phyloP scores from a whole-genome alignment of 1,140 invertebrate genomes.

The Tribolium madens region DNA sequence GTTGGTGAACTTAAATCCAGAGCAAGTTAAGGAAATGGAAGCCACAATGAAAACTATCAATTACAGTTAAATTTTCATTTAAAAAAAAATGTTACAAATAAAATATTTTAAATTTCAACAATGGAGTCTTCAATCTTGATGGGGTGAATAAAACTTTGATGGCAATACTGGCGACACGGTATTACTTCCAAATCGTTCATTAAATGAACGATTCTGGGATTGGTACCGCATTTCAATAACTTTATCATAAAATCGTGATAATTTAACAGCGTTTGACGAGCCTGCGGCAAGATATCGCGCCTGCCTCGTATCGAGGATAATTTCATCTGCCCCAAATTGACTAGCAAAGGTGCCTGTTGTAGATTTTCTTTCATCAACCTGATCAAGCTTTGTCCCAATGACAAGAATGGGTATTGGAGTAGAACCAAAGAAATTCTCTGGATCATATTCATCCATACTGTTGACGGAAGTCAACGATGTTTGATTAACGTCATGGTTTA shows the following conservation, averaged over 20 bases:
- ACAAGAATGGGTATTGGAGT: slow-evolving; percentile 91
- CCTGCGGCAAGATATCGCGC: slow-evolving; percentile 89
- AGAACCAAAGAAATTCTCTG: slow-evolving; percentile 90
- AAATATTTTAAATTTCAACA: neutral
- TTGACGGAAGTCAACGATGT: slow-evolving; percentile 54
- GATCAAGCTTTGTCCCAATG: slow-evolving; percentile 92
- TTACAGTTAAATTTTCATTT: too few relatives aligned
- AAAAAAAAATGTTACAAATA: neutral
- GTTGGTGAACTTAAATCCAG: slow-evolving; percentile 63
- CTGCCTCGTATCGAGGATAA: slow-evolving; percentile 87
- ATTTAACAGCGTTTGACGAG: slow-evolving; percentile 90
- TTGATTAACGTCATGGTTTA: slow-evolving; percentile 80
- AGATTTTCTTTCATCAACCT: slow-evolving; percentile 79
- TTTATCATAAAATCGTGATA: slow-evolving; percentile 95
- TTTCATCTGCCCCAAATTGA: slow-evolving; percentile 94
- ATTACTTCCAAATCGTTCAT: slow-evolving; percentile 58
- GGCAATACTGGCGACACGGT: slow-evolving; percentile 57
- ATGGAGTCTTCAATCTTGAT: slow-evolving; percentile 60
- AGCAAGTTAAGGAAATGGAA: slow-evolving; percentile 55
- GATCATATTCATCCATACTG: slow-evolving; percentile 79
- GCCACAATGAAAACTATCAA: slow-evolving; percentile 5
- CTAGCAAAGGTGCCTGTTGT: slow-evolving; percentile 76
- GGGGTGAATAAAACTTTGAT: slow-evolving; percentile 63
- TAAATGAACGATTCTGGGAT: slow-evolving; percentile 50
- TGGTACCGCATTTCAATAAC: slow-evolving; percentile 67